These are phyloP conservation scores for Beaufortia kweichowensis DNA, from an alignment of 2,113 vertebrate genomes.

Conservation along the genomic window DNA sequence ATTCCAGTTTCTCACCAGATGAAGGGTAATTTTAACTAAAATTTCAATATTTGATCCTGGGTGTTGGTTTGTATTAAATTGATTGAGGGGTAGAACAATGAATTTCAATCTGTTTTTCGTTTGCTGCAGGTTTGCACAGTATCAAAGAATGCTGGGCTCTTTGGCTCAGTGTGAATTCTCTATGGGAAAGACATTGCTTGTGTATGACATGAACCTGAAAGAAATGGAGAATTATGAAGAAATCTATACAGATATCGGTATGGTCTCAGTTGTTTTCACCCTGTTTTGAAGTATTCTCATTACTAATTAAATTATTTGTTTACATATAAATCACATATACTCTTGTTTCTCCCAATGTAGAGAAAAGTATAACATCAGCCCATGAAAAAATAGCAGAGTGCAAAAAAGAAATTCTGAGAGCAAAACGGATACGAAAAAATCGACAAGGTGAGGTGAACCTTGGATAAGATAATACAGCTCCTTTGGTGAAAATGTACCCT, in stretches of 20 bases:
- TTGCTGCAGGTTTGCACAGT: slow-evolving; percentile 84
- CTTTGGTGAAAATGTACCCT: neutral
- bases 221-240: slow-evolving; percentile 99
- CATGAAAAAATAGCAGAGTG: slow-evolving; percentile 97
- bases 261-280: neutral
- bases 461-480: neutral
- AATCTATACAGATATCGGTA: slow-evolving; percentile 95
- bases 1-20: slow-evolving; percentile 84
- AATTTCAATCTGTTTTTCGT: neutral
- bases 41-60: neutral
- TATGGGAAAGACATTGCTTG: slow-evolving; percentile 95
- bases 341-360: slow-evolving; percentile 63
- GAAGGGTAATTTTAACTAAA: slow-evolving; percentile 78
- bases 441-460: slow-evolving; percentile 83
- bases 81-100: neutral
- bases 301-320: neutral
- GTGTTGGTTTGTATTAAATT: neutral
- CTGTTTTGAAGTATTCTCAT: neutral
- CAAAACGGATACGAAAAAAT: slow-evolving; percentile 97
- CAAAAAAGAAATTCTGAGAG: slow-evolving; percentile 96
- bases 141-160: slow-evolving; percentile 93
- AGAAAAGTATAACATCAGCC: slow-evolving; percentile 89
- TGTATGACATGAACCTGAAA: slow-evolving; percentile 96
- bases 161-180: slow-evolving; percentile 96
- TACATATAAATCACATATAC: neutral